These are phyloP conservation scores for Dryocosmus kuriphilus DNA, from an alignment of 2,888 invertebrate genomes.

Conservation along the genomic window DNA sequence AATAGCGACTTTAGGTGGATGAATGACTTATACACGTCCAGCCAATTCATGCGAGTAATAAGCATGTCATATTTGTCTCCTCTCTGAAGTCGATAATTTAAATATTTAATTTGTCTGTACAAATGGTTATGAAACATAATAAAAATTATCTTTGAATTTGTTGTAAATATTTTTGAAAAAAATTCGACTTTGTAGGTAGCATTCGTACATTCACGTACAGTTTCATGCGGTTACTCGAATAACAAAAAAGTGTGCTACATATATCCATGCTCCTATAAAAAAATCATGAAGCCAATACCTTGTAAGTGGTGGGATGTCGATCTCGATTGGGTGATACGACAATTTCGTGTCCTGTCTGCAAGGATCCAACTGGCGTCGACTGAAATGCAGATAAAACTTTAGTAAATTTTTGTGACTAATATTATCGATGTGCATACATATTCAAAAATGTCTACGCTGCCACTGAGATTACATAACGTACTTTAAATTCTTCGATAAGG, in stretches of 20 bases:
- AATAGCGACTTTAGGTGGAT: slow-evolving; percentile 22
- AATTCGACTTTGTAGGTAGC: slow-evolving; percentile 31
- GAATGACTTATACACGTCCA: slow-evolving; percentile 19
- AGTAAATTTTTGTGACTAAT: not conserved
- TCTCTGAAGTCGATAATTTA: not conserved
- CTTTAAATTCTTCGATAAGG: slow-evolving; percentile 56
- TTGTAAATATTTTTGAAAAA: not conserved
- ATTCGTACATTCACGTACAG: slow-evolving; percentile 29
- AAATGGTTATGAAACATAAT: not conserved
- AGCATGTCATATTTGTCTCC: slow-evolving; percentile 10
- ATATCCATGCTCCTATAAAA: slow-evolving; percentile 65
- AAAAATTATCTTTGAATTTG: not conserved
- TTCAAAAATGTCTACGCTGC: slow-evolving; percentile 28
- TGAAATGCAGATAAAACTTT: slow-evolving; percentile 78
- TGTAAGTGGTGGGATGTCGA: slow-evolving; percentile 88
- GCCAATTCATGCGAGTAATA: slow-evolving; percentile 34
- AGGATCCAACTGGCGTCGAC: slow-evolving; percentile 95
- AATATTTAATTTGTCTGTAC: not conserved
- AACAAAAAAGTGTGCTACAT: slow-evolving; percentile 64
- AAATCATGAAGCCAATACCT: slow-evolving; percentile 80
- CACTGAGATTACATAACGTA: slow-evolving; percentile 61
- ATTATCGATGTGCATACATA: not conserved
- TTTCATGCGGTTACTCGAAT: slow-evolving; percentile 72
- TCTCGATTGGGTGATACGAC: slow-evolving; percentile 94
- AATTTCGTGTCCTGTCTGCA: slow-evolving; percentile 94